These are phyloP conservation scores for Suillia variegata DNA, from an alignment of 2,888 invertebrate genomes.

Conservation along the genomic window DNA sequence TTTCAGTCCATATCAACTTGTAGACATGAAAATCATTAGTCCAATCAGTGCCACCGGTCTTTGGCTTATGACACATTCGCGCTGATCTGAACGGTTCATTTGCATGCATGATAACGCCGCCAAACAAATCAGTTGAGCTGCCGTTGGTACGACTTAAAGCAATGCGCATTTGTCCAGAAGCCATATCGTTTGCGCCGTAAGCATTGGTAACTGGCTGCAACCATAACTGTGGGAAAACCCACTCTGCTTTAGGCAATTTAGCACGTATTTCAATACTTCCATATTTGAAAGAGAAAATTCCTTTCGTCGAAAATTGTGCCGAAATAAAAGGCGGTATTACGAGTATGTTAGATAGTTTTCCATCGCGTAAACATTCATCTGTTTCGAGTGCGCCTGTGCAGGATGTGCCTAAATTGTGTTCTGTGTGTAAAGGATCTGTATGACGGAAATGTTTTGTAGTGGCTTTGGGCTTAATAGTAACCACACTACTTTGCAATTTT, in stretches of 20 bases:
- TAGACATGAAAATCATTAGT: constrained; percentile 71
- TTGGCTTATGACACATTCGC: constrained; percentile 42
- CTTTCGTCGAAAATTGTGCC: constrained; percentile 68
- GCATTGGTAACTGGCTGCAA: constrained; percentile 68
- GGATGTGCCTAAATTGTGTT: constrained; percentile 39
- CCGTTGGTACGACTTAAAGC: constrained; percentile 64
- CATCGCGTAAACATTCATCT: constrained; percentile 44
- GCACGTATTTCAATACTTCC: constrained; percentile 73
- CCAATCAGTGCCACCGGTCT: constrained; percentile 37
- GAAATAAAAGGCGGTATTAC: constrained; percentile 74
- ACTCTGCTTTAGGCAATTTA: constrained; percentile 75
- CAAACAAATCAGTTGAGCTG: constrained; percentile 39
- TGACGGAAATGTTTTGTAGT: constrained; percentile 32
- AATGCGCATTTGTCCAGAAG: constrained; percentile 75
- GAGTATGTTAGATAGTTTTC: constrained; percentile 4
- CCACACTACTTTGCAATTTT: constrained; percentile 36
- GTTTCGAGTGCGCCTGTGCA: constrained; percentile 49
- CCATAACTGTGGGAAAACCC: constrained; percentile 76
- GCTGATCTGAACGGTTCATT: constrained; percentile 43
- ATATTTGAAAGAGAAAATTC: constrained; percentile 70
- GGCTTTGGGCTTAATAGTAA: constrained; percentile 39
- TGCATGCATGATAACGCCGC: constrained; percentile 46
- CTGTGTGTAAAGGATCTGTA: constrained; percentile 19
- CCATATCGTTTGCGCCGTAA: constrained; percentile 65
- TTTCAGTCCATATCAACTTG: constrained; percentile 68